phyloP scores from a whole-genome alignment of 2,797 vertebrate genomes.

The Austrolebias charrua region DNA sequence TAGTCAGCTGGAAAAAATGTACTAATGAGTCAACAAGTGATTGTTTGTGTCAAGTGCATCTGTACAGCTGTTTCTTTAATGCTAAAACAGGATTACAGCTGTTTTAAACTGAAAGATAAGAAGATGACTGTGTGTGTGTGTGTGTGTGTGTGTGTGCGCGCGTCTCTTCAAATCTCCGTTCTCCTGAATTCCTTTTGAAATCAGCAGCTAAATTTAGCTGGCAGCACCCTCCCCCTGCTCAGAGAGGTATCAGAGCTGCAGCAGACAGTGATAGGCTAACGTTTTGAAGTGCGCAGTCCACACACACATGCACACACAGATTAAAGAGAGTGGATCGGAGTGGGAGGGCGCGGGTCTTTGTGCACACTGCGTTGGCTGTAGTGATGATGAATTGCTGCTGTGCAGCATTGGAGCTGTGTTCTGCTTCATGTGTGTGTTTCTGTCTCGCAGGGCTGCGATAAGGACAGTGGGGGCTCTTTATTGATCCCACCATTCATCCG shows the following conservation, averaged over 20 bases:
- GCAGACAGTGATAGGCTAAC: conserved; percentile 68
- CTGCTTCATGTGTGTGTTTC: conserved; percentile 22
- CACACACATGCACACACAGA: conserved; percentile 47
- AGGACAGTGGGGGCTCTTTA: conserved; percentile 65
- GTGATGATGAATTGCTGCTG: conserved; percentile 58
- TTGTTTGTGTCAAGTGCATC: not conserved
- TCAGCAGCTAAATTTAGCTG: conserved; percentile 79
- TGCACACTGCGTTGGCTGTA: conserved; percentile 47
- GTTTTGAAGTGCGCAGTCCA: conserved; percentile 53
- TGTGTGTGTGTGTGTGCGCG: conserved; percentile 22
- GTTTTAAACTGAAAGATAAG: not conserved
- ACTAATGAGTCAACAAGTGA: not conserved
- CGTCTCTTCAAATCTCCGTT: conserved; percentile 72
- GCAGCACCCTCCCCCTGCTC: conserved; percentile 49
- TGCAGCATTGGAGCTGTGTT: conserved; percentile 47
- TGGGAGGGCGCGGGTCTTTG: conserved; percentile 62
- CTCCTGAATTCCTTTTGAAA: conserved; percentile 80
- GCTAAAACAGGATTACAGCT: not conserved
- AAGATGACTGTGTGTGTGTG: conserved; percentile 1
- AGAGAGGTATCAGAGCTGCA: conserved; percentile 67
- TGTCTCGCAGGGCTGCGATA: conserved; percentile 46
- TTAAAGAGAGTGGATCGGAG: conserved; percentile 63
- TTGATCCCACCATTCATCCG: conserved; percentile 70
- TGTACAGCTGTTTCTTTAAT: not conserved
- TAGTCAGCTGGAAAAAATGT: not conserved